Evolutionary conservation across 2,797 vertebrate genomes (phyloP).

Genomic region (Apodemus agrarius): DNA sequence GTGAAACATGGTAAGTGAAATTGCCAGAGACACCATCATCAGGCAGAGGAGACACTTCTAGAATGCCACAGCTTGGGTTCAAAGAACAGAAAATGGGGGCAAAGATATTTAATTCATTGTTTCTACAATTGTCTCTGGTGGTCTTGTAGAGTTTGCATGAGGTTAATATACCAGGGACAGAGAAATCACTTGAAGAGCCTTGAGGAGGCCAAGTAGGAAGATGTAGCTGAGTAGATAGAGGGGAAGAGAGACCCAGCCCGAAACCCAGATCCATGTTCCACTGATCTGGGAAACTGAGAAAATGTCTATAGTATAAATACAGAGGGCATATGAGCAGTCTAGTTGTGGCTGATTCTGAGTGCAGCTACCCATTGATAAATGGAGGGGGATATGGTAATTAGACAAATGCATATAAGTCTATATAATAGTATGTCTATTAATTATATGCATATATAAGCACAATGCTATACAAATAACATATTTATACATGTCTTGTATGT

Average conservation of each 20-base stretch:
- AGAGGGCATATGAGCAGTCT: background rate
- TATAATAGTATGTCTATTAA: background rate
- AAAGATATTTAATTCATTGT: background rate
- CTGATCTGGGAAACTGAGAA: background rate
- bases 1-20: background rate
- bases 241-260: background rate
- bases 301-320: background rate
- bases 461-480: background rate
- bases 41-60: background rate
- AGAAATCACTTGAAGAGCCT: background rate
- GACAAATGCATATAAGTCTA: background rate
- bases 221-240: background rate
- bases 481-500: background rate
- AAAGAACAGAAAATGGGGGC: background rate
- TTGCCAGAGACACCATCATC: background rate
- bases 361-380: too few relatives aligned
- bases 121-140: background rate
- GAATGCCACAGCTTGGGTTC: too few relatives aligned
- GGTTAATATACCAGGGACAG: fast-evolving
- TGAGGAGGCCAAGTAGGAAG: background rate
- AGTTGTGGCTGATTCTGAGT: background rate
- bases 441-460: background rate
- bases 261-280: background rate
- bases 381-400: too few relatives aligned
- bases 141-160: background rate